Percentiles rank a stretch among this genome's conserved stretches.
These are phyloP conservation scores for Lucinisca nassula DNA, from an alignment of 2,888 invertebrate genomes.

Conservation along the genomic window DNA sequence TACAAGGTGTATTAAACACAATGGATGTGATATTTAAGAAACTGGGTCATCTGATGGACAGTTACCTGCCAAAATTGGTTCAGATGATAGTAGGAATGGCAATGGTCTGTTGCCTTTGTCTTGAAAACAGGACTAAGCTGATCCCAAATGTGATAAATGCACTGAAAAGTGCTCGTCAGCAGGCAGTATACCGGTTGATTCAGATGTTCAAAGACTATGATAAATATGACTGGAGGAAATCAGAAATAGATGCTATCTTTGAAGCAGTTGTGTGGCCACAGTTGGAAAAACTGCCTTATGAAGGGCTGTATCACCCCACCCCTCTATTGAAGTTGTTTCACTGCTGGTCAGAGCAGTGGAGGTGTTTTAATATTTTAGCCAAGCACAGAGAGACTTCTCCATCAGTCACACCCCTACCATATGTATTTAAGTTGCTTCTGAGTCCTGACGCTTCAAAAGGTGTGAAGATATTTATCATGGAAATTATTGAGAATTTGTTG, in stretches of 20 bases:
- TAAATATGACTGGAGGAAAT: conserved; percentile 92
- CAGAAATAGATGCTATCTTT: conserved; percentile 93
- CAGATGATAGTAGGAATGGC: conserved; percentile 92
- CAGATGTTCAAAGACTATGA: conserved; percentile 94
- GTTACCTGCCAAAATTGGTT: conserved; percentile 92
- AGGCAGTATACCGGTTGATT: conserved; percentile 79
- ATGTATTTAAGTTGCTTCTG: conserved; percentile 92
- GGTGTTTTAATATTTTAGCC: neutral
- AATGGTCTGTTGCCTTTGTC: conserved; percentile 91
- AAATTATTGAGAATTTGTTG: conserved; percentile 86
- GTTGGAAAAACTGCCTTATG: conserved; percentile 91
- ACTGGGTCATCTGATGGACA: conserved; percentile 92
- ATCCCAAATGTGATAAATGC: conserved; percentile 78
- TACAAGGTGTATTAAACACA: conserved; percentile 91
- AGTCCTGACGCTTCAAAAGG: conserved; percentile 91
- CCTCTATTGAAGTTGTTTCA: conserved; percentile 93
- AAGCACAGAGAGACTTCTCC: neutral
- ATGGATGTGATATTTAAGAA: conserved; percentile 86
- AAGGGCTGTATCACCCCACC: conserved; percentile 95
- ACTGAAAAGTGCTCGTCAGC: conserved; percentile 84
- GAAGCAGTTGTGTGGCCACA: conserved; percentile 94
- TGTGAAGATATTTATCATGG: conserved; percentile 89
- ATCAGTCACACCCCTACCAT: conserved; percentile 90
- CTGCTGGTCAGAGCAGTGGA: conserved; percentile 94
- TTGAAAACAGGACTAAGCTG: conserved; percentile 87